Conservation (phyloP, 1,140 invertebrate genomes). For the Drosophila nannoptera region DNA sequence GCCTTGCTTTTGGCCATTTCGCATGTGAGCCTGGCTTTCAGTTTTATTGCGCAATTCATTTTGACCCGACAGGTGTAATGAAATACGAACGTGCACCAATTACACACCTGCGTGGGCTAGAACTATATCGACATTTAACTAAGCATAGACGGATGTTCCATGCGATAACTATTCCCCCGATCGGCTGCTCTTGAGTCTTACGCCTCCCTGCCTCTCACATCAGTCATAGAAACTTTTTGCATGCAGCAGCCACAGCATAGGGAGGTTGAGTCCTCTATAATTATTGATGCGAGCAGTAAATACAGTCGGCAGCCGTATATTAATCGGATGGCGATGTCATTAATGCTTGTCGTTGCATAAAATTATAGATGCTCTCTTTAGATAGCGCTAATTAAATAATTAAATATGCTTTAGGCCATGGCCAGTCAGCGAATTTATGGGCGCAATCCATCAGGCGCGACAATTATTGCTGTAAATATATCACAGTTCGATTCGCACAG, state of each 20-base stretch:
- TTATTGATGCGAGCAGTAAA: constrained; percentile 46
- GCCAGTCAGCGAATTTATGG: constrained; percentile 60
- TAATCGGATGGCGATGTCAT: constrained; percentile 68
- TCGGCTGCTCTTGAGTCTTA: too few species aligned
- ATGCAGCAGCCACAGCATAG: neutral
- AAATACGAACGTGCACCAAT: neutral
- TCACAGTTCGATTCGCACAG: constrained; percentile 12
- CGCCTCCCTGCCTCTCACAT: too few species aligned
- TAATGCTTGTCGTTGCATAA: constrained; percentile 73
- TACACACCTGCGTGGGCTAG: too few species aligned
- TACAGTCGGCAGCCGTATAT: constrained; percentile 50
- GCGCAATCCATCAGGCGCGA: constrained; percentile 60
- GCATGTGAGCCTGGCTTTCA: neutral
- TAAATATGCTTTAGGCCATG: constrained; percentile 74
- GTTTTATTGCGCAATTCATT: constrained; percentile 9
- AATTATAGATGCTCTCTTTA: constrained; percentile 73
- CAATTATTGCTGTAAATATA: constrained; percentile 55
- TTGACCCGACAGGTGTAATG: neutral
- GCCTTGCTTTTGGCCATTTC: constrained; percentile 2
- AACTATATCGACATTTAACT: too few species aligned
- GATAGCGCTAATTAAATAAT: constrained; percentile 77
- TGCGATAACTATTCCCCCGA: too few species aligned
- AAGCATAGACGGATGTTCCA: too few species aligned
- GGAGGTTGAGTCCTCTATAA: constrained; percentile 34
- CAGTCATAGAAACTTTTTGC: too few species aligned